A percentile compares a stretch with the other conserved stretches of the same genome.
These are phyloP conservation scores for Luidia sarsii DNA, from an alignment of 53 echinoderm and acorn worm species.

Conservation along the genomic window DNA sequence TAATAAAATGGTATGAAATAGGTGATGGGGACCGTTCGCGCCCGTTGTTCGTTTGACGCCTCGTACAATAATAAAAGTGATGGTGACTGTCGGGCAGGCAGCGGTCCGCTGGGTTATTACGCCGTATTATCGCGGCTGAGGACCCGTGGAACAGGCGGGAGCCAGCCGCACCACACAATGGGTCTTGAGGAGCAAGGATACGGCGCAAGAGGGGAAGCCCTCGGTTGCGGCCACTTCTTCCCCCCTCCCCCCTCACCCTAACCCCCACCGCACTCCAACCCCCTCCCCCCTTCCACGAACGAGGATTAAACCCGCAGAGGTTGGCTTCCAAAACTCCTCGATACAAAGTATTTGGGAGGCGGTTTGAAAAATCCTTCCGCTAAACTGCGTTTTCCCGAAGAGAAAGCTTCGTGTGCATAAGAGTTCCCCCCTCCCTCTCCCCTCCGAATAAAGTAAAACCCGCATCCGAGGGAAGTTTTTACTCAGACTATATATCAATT, in stretches of 20 bases:
- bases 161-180: constrained; percentile 54
- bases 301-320: too few species aligned
- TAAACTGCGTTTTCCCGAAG: not conserved
- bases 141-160: constrained; percentile 41
- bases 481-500: too few species aligned
- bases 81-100: constrained; percentile 54
- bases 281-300: not conserved
- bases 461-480: too few species aligned
- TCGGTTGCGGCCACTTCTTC: constrained; percentile 33
- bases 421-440: too few species aligned
- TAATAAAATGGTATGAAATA: constrained; percentile 38
- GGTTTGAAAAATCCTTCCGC: constrained; percentile 7
- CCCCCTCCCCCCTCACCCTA: not conserved
- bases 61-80: constrained; percentile 56
- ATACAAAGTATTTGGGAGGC: constrained; percentile 6
- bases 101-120: constrained; percentile 53
- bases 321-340: too few species aligned
- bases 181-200: constrained; percentile 14
- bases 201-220: not conserved
- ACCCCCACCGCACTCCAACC: not conserved
- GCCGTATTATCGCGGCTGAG: constrained; percentile 58
- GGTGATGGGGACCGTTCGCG: constrained; percentile 46
- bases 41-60: constrained; percentile 52
- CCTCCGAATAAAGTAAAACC: too few species aligned
- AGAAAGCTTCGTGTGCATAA: not conserved